A percentile compares a stretch with the other conserved stretches of the same genome.
Evolutionary conservation across 2,113 vertebrate genomes (phyloP).

Genomic region (Leptodactylus fuscus): DNA sequence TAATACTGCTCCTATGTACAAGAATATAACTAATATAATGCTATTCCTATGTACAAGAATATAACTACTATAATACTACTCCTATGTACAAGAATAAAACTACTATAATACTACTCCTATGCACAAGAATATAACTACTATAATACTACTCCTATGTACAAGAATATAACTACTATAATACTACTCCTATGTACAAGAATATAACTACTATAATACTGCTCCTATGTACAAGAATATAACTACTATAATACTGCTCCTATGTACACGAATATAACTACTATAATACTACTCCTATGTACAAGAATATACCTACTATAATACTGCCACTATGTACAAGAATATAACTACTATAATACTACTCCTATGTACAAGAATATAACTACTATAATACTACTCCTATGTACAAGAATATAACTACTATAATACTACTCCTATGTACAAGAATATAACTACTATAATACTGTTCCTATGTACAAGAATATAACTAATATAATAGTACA

Average conservation of each 20-base stretch:
- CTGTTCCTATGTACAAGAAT: too few relatives aligned
- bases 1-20: background rate
- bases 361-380: background rate
- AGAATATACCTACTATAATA: background rate
- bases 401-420: too few relatives aligned
- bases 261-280: background rate
- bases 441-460: too few relatives aligned
- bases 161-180: slow-evolving; percentile 23
- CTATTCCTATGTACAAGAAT: background rate
- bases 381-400: too few relatives aligned
- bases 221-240: background rate
- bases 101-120: background rate
- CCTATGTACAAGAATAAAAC: background rate
- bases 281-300: background rate
- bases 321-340: background rate
- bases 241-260: background rate
- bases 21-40: slow-evolving; percentile 3
- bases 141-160: slow-evolving; percentile 1
- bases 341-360: background rate
- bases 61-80: background rate
- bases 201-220: background rate
- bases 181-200: background rate
- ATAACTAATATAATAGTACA: too few relatives aligned
- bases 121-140: background rate
- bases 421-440: too few relatives aligned